A percentile compares a stretch with the other conserved stretches of the same genome.
These are phyloP conservation scores for Hormaphis cornu DNA, from an alignment of 1,140 invertebrate species.

Conservation along the genomic window DNA sequence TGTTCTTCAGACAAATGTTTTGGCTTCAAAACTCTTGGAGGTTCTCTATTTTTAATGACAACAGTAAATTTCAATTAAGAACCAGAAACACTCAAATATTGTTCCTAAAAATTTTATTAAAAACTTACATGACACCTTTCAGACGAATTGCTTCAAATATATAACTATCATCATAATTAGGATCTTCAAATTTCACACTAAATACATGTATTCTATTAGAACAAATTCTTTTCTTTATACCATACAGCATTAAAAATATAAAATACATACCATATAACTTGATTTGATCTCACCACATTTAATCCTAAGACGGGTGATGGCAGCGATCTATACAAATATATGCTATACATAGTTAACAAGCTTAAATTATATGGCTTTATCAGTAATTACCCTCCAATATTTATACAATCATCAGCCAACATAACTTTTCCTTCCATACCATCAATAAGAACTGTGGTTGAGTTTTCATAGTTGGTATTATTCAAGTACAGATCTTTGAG, in stretches of 20 bases:
- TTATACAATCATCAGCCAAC: slow-evolving; percentile 57
- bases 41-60: slow-evolving; percentile 44
- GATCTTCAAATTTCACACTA: slow-evolving; percentile 72
- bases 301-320: slow-evolving; percentile 61
- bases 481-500: slow-evolving; percentile 59
- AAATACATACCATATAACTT: slow-evolving; percentile 45
- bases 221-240: not conserved
- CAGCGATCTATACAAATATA: slow-evolving; percentile 45
- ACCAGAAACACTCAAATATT: slow-evolving; percentile 3
- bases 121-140: slow-evolving; percentile 43
- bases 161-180: slow-evolving; percentile 61
- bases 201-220: slow-evolving; percentile 36
- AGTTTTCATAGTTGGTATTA: slow-evolving; percentile 45
- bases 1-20: slow-evolving; percentile 58
- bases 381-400: slow-evolving; percentile 52
- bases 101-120: not conserved
- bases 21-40: slow-evolving; percentile 69
- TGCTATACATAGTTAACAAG: not conserved
- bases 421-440: slow-evolving; percentile 66
- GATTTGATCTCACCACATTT: slow-evolving; percentile 48
- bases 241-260: slow-evolving; percentile 35
- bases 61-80: slow-evolving; percentile 4
- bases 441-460: slow-evolving; percentile 51
- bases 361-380: not conserved
- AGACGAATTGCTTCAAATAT: slow-evolving; percentile 69